phyloP scores from a whole-genome alignment of 2,888 invertebrate genomes.

The Metellina segmentata region DNA sequence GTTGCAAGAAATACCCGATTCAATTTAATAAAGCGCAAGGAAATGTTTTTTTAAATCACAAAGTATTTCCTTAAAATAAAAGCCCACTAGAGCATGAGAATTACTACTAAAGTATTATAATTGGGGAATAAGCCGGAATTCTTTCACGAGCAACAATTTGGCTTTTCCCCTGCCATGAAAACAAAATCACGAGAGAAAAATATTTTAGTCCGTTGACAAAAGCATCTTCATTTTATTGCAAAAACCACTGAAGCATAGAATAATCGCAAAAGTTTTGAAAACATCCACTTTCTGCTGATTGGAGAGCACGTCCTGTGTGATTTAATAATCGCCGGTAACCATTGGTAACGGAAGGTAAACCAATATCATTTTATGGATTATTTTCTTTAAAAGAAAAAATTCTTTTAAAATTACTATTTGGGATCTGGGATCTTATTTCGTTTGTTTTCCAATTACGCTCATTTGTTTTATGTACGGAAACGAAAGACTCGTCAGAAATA shows the following conservation, averaged over 20 bases:
- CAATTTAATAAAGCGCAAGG: too few relatives aligned
- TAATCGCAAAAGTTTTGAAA: constrained; percentile 21
- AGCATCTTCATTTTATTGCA: constrained; percentile 30
- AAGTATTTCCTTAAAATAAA: not conserved
- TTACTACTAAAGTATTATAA: not conserved
- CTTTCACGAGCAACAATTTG: not conserved
- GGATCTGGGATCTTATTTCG: not conserved
- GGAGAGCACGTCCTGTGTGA: constrained; percentile 31
- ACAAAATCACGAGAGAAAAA: not conserved
- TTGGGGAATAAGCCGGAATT: not conserved
- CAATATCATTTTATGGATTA: constrained; percentile 55
- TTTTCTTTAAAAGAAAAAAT: constrained; percentile 4
- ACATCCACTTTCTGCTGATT: constrained; percentile 26
- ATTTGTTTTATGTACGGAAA: not conserved
- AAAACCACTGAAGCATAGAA: constrained; percentile 32
- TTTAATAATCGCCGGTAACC: constrained; percentile 54
- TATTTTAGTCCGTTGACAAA: not conserved
- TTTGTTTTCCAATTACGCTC: constrained; percentile 5
- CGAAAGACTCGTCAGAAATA: not conserved
- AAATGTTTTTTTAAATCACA: not conserved
- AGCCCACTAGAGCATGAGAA: not conserved
- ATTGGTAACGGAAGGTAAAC: constrained; percentile 42
- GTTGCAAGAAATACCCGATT: too few relatives aligned
- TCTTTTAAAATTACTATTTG: constrained; percentile 37
- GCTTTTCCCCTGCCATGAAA: not conserved